Base-by-base conservation (phyloP, 2,797 vertebrate species). In the Sardinella longiceps region DNA sequence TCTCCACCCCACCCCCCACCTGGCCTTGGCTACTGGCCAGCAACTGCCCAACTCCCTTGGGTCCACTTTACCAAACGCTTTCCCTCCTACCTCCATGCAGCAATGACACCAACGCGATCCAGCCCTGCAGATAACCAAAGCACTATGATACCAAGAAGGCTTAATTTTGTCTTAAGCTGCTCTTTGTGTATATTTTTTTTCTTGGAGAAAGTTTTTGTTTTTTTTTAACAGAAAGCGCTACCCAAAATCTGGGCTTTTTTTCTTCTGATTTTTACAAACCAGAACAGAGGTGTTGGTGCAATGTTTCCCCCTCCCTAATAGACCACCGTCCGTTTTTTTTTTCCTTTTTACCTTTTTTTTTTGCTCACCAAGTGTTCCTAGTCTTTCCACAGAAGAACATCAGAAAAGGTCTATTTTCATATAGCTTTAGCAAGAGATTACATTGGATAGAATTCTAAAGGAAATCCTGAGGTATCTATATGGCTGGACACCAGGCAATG, bases 111-210 rank as follows among this genome's bases (percentile, higher is more conserved):
- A 87, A 28, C 51, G 85, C 30, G 81, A 43, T 10, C 43, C 70
- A 77, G 6, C 33, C 33, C 90, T 82, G 85, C 93, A 91, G 89
- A 93, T 91, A 94, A 94, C 93, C 94, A 93, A 94, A 95, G 94
- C 94, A 94, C 93, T 94, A 91, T 89, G 88, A 50, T 91, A 92
- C 90, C 88, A 77, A 92, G 88, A 91, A 88, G 90, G 91, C 93
- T 92, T 90, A 87, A 86, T 90, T 91, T 86, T 87, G 90, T 92
- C 89, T 92, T 92, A 92, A 90, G 92, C 92, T 94, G 94, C 88
- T 91, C 25, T 74, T 60, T 80, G 77, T 87, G 90, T 92, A 91
- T 92, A 90, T 91, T 87, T 93, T 10, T 91, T 93, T 92, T 92
- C 88, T 83, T 88, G 84, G 60, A 90, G 83, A 89, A 86, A 90